Base-by-base conservation (phyloP, 92 coral and sea anemone species). In the Siderastrea radians region DNA sequence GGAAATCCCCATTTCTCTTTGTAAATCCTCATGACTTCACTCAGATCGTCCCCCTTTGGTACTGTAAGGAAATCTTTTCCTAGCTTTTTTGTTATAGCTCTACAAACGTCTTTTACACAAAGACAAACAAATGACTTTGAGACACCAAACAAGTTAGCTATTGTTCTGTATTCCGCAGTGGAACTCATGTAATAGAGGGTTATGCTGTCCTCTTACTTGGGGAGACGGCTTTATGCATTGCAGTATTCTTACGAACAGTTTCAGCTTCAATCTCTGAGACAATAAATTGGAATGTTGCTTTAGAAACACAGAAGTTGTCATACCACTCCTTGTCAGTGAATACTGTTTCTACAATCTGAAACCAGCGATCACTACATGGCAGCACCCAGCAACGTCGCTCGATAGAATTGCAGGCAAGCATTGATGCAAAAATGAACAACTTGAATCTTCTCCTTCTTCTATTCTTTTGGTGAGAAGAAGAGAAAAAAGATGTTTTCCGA, bases 181-280 rank as follows among this genome's bases (percentile, higher is more conserved):
- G 88, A 91, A 61, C 82, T 86, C 80, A 91, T 66, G 82, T 84
- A 91, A 66, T 93, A 93, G 65, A 91, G 85, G 68, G 91, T 78
- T 64, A 91, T 44, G 94, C 90, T 70, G 85, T 52, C 68, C 90
- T 80, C 75, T 88, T 82, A 55, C 74, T 79, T 13, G 92, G 58
- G 49, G 87, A 50, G 71, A 89, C 75, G 66, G 96, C 90, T 46
- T 78, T 84, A 66, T 88, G 94, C 68, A 90, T 15, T 83, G 38
- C 49, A 53, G 90, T 90, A 65, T 90, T 94, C 76, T 93, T 74
- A 17, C 71, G 88, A 70, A n/a, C 26, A 62, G 90, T 88, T 66
- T 88, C 89, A 68, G 54, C 81, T 16, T 77, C 58, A 83, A 84
- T 79, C 78, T 84, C 78, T 66, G 51, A n/a, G 3, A 91, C 82